A percentile compares a stretch with the other conserved stretches of the same genome.
phyloP scores from a whole-genome alignment of 1,140 invertebrate species.

The Apis cerana region DNA sequence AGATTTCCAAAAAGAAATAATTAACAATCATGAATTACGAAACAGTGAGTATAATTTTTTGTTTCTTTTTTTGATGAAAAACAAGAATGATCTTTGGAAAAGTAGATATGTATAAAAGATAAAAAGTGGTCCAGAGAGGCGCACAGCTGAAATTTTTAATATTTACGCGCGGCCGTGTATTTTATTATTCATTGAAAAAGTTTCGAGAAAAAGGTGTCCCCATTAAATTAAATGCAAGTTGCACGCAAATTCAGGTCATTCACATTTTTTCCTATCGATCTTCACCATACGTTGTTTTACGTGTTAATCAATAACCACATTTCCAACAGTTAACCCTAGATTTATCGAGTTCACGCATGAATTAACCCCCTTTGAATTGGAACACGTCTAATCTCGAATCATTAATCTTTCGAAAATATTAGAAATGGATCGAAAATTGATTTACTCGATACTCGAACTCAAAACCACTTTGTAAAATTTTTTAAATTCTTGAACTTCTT shows the following conservation, averaged over 20 bases:
- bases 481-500: too few relatives aligned
- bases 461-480: too few relatives aligned
- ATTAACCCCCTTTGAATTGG: not conserved
- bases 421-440: too few relatives aligned
- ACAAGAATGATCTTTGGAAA: not conserved
- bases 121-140: too few relatives aligned
- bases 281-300: slow-evolving; percentile 18
- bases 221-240: not conserved
- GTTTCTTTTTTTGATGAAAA: not conserved
- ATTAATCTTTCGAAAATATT: not conserved
- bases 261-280: slow-evolving; percentile 37
- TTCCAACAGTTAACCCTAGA: slow-evolving; percentile 1
- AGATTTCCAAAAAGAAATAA: slow-evolving; percentile 68
- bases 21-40: slow-evolving; percentile 69
- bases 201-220: not conserved
- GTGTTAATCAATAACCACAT: slow-evolving; percentile 27
- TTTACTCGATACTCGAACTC: too few relatives aligned
- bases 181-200: not conserved
- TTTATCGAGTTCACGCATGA: slow-evolving; percentile 15
- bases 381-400: not conserved
- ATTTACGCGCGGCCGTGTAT: too few relatives aligned
- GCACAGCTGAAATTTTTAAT: not conserved
- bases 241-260: slow-evolving; percentile 37
- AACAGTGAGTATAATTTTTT: slow-evolving; percentile 57
- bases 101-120: too few relatives aligned